A percentile compares a stretch with the other conserved stretches of the same genome.
These are phyloP conservation scores for Halichondria panicea DNA, from an alignment of 37 sponge, comb jelly and placozoan species.

Conservation along the genomic window DNA sequence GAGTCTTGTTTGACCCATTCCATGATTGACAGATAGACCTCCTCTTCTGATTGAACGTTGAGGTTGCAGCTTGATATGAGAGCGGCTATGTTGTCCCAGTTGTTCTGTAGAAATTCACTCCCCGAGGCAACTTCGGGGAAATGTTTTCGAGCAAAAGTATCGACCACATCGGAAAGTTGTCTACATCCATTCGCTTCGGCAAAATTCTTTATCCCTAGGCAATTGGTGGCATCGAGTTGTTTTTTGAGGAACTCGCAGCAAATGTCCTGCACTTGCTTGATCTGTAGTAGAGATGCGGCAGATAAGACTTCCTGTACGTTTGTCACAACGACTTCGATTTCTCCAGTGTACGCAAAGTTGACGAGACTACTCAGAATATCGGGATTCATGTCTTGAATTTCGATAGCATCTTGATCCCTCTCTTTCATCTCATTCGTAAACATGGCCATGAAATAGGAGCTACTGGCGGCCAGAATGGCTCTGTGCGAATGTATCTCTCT, in stretches of 20 bases:
- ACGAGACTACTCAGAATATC: constrained; percentile 74
- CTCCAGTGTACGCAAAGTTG: constrained; percentile 90
- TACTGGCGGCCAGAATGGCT: constrained; percentile 84
- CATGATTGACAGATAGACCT: constrained; percentile 83
- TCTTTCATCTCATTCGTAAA: constrained; percentile 83
- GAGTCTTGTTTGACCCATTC: constrained; percentile 83
- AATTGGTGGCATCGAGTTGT: constrained; percentile 89
- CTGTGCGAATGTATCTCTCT: constrained; percentile 78
- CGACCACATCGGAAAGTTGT: constrained; percentile 67
- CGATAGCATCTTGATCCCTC: constrained; percentile 76
- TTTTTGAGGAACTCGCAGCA: constrained; percentile 93
- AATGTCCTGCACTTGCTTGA: constrained; percentile 81
- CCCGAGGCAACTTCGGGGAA: constrained; percentile 76
- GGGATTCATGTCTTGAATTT: constrained; percentile 82
- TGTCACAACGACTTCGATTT: constrained; percentile 80
- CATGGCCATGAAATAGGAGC: constrained; percentile 94
- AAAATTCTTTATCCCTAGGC: constrained; percentile 90
- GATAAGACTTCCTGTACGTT: constrained; percentile 93
- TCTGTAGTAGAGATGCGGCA: constrained; percentile 89
- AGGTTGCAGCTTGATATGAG: constrained; percentile 79
- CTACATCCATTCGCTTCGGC: constrained; percentile 88
- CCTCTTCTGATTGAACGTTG: constrained; percentile 85
- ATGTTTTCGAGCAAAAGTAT: constrained; percentile 67
- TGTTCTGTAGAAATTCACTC: constrained; percentile 74
- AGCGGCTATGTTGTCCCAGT: constrained; percentile 66